Evolutionary conservation across 2,113 vertebrate genomes (phyloP).

Genomic region (Syngnathus typhle): DNA sequence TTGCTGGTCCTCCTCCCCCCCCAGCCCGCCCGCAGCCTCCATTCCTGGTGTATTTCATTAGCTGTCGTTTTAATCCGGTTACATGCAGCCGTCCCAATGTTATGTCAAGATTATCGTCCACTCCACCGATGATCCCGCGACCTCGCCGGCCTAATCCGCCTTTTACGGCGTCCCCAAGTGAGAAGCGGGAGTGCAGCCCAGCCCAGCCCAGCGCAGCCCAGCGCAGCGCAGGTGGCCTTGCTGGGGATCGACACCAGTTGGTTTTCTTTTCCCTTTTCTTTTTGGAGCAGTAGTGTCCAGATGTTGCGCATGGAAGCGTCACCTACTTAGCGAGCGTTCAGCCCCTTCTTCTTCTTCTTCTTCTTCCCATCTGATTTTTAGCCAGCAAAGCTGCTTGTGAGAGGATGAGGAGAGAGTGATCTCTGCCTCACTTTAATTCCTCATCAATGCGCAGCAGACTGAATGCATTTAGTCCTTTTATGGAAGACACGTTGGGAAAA

Average conservation of each 20-base stretch:
- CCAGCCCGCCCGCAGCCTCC: slow-evolving; percentile 19
- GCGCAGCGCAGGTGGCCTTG: slow-evolving; percentile 18
- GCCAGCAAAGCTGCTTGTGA: slow-evolving; percentile 12
- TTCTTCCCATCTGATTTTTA: slow-evolving; percentile 20
- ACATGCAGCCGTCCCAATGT: slow-evolving; percentile 50
- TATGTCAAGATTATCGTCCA: slow-evolving; percentile 55
- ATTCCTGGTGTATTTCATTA: slow-evolving; percentile 59
- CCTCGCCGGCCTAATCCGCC: slow-evolving; percentile 48
- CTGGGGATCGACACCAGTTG: slow-evolving; percentile 16
- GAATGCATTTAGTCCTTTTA: neutral
- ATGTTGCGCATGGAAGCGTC: slow-evolving; percentile 54
- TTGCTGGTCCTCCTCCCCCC: neutral
- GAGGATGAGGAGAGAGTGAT: slow-evolving; percentile 2
- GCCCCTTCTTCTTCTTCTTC: slow-evolving; percentile 2
- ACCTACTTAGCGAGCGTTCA: slow-evolving; percentile 36
- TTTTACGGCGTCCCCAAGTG: slow-evolving; percentile 32
- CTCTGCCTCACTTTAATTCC: neutral
- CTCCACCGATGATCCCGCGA: slow-evolving; percentile 49
- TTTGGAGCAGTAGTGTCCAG: slow-evolving; percentile 47
- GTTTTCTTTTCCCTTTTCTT: slow-evolving; percentile 12
- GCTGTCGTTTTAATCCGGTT: slow-evolving; percentile 61
- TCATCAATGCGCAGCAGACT: neutral
- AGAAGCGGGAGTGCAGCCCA: neutral
- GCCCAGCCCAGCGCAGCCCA: no score
- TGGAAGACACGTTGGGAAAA: neutral